A percentile compares a stretch with the other conserved stretches of the same genome.
These are phyloP conservation scores for Notarius quadriscutis DNA, from an alignment of 2,113 vertebrate species.

Conservation along the genomic window DNA sequence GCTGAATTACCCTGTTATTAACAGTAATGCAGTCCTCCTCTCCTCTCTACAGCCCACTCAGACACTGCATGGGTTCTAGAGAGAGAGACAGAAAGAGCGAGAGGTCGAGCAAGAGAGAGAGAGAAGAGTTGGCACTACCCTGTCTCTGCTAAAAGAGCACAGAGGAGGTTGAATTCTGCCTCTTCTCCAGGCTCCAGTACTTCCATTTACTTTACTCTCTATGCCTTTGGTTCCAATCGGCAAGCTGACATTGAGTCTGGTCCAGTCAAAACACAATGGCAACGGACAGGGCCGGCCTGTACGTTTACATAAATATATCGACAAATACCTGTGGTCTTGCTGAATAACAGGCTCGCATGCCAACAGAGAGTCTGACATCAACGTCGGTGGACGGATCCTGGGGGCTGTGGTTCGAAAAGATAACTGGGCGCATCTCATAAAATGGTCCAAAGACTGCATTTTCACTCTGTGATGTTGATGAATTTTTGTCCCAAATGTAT, in stretches of 20 bases:
- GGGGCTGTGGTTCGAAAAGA: constrained; percentile 50
- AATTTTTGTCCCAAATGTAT: not conserved
- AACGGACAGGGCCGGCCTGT: constrained; percentile 64
- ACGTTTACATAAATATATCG: constrained; percentile 71
- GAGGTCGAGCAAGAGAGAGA: not conserved
- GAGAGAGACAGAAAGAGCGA: constrained; percentile 41
- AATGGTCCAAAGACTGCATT: constrained; percentile 50
- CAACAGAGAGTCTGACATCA: constrained; percentile 64
- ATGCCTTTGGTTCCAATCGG: constrained; percentile 61
- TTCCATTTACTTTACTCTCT: constrained; percentile 56
- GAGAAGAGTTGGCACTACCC: constrained; percentile 64
- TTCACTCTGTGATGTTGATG: constrained; percentile 3
- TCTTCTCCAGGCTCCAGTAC: constrained; percentile 61
- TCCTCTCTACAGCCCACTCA: constrained; percentile 61
- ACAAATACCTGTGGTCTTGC: constrained; percentile 68
- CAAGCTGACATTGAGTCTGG: constrained; percentile 42
- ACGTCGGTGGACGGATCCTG: constrained; percentile 52
- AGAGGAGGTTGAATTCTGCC: constrained; percentile 69
- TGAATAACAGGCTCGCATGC: constrained; percentile 59
- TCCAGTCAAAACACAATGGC: constrained; percentile 69
- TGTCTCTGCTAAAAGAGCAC: constrained; percentile 59
- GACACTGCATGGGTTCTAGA: constrained; percentile 69
- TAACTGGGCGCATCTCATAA: constrained; percentile 58
- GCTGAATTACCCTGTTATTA: constrained; percentile 71
- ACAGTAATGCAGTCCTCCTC: constrained; percentile 56